Evolutionary conservation across 2,888 invertebrate genomes (phyloP).

Genomic region (Brachynemurus nebulosus): DNA sequence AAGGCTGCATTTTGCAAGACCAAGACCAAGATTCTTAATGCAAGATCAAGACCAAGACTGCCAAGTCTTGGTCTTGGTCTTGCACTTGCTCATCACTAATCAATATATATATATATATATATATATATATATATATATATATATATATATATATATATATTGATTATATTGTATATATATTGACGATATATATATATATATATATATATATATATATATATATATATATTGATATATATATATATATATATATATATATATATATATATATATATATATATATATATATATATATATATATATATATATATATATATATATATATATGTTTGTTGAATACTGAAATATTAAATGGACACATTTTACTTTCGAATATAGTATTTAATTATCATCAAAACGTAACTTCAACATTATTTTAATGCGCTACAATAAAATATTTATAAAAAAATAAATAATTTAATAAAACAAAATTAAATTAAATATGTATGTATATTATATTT

Average conservation of each 20-base stretch:
- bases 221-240: conserved; percentile 3
- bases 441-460: too few relatives aligned
- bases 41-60: too few relatives aligned
- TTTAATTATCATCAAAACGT: too few relatives aligned
- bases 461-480: too few relatives aligned
- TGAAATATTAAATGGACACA: not conserved
- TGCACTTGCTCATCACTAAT: too few relatives aligned
- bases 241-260: not conserved
- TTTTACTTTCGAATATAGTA: not conserved
- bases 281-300: conserved; percentile 6
- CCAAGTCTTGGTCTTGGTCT: too few relatives aligned
- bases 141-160: conserved; percentile 8
- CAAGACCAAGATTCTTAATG: too few relatives aligned
- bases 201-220: conserved; percentile 4
- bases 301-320: conserved; percentile 5
- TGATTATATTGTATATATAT: conserved; percentile 2
- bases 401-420: too few relatives aligned
- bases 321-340: not conserved
- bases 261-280: conserved; percentile 1
- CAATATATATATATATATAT: not conserved
- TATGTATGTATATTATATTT: too few relatives aligned
- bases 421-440: too few relatives aligned
- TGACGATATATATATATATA: conserved; percentile 5
- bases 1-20: too few relatives aligned
- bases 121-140: not conserved